Percentiles rank a stretch among this genome's conserved stretches.
Conservation (phyloP, 2,888 invertebrate species). For the Eurytoma adleriae region DNA sequence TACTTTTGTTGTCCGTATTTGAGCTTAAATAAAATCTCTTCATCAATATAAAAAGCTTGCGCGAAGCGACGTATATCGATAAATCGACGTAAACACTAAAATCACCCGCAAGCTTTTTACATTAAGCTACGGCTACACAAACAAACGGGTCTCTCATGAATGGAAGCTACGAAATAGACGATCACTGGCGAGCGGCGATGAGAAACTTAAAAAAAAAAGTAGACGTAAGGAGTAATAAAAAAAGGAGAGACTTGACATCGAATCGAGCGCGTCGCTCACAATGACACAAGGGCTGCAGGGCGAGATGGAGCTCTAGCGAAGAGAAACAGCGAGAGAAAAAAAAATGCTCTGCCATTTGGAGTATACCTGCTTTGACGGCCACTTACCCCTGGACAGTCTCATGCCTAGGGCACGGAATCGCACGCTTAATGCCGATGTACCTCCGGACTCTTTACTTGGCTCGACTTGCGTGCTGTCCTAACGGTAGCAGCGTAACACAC, state of each 20-base stretch:
- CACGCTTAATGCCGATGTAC: slow-evolving; percentile 74
- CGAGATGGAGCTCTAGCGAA: slow-evolving; percentile 17
- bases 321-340: slow-evolving; percentile 13
- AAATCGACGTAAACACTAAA: neutral
- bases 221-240: neutral
- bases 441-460: slow-evolving; percentile 76
- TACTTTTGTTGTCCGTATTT: slow-evolving; percentile 18
- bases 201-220: neutral
- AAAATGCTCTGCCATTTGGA: slow-evolving; percentile 41
- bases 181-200: slow-evolving; percentile 2
- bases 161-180: neutral
- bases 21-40: slow-evolving; percentile 4
- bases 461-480: slow-evolving; percentile 76
- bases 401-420: slow-evolving; percentile 75
- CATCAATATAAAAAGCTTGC: slow-evolving; percentile 32
- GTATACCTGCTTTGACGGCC: slow-evolving; percentile 59
- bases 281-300: slow-evolving; percentile 9
- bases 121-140: slow-evolving; percentile 3
- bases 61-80: no score
- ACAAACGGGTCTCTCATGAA: slow-evolving; percentile 12
- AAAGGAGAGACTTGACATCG: slow-evolving; percentile 15
- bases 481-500: slow-evolving; percentile 75
- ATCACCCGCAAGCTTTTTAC: slow-evolving; percentile 32
- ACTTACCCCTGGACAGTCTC: slow-evolving; percentile 76
- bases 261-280: slow-evolving; percentile 24